Base-by-base conservation (phyloP, 2,888 invertebrate species). In the Blomia tropicalis region DNA sequence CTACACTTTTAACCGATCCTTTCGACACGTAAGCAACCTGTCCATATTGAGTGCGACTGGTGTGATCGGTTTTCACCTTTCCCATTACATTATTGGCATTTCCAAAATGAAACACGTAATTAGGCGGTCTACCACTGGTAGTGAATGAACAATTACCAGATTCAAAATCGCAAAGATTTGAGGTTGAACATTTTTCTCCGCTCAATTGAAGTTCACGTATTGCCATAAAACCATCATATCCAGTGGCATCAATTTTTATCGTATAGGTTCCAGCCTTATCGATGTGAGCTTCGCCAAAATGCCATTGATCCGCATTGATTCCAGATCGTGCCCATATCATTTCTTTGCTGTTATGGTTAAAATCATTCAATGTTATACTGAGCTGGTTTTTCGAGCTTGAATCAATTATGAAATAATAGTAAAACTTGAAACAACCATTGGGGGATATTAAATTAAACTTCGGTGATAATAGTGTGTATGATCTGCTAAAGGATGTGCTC, bases 321-420 rank as follows among this genome's bases (percentile, higher is more conserved):
- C 51, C 51, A 11, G 51, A 22, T 7, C 7, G 7, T 14, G 51
- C 7, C 51, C 51, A 47, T 7, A 47, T 47, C 14, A 14, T 7
- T 11, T 7, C n/a, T 22, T 47, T 7, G 22, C n/a, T 47, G 51
- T 22, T 47, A n/a, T n/a, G 51, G 14, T 22, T 47, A 11, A 14
- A 7, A 27, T 47, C 51, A n/a, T 11, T 25, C 23, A 47, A 27
- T 11, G 27, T 11, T 11, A 47, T 7, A 27, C 27, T 27, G 11
- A 47, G 22, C 22, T 14, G 7, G n/a, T 47, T 47, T 19, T 27
- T 22, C 22, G 5, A n/a, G 14, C 14, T 47, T 14, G 51, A 22
- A 47, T 47, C 51, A 19, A 47, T 19, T n/a, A 47, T 22, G 51
- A 47, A 47, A 27, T 47, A 47, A 27, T 47, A 47, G 51, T 47